Conservation (phyloP, 1,140 invertebrate genomes). For the Apolygus lucorum region DNA sequence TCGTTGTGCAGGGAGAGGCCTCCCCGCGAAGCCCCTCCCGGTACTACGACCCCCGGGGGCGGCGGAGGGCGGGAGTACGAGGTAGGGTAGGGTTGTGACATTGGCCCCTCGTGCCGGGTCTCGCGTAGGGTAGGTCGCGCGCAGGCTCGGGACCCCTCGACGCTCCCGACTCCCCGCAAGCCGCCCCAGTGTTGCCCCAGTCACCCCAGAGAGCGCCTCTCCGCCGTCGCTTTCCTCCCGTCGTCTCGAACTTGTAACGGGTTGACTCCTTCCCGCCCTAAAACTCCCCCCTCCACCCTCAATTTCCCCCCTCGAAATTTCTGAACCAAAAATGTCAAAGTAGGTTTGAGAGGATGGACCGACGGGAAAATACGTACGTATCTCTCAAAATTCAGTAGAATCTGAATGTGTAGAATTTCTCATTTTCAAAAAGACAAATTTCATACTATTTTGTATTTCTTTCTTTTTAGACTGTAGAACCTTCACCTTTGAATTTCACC, state of each 20-base stretch:
- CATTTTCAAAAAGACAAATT: conserved; percentile 11
- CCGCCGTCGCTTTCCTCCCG: not conserved
- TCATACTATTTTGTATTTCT: not conserved
- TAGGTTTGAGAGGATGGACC: conserved; percentile 3
- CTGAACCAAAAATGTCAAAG: too few relatives aligned
- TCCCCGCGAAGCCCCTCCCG: not conserved
- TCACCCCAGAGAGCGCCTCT: not conserved
- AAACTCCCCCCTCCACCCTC: not conserved
- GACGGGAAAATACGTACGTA: conserved; percentile 12
- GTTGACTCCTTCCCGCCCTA: too few relatives aligned
- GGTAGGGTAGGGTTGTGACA: conserved; percentile 20
- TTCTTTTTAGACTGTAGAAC: not conserved
- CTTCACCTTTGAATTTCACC: not conserved
- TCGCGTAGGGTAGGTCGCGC: conserved; percentile 20
- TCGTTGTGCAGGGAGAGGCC: conserved; percentile 7
- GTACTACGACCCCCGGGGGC: not conserved
- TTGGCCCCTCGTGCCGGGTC: conserved; percentile 8
- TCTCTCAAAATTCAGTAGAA: conserved; percentile 1
- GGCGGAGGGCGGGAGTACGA: not conserved
- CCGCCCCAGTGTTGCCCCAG: conserved; percentile 20
- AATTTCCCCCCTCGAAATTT: not conserved
- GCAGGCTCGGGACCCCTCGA: conserved; percentile 11
- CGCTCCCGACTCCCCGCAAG: not conserved
- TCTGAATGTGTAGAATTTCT: not conserved
- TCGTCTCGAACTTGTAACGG: not conserved